Evolutionary conservation across 2,888 invertebrate genomes (phyloP).

Genomic region (Hololepta plana): DNA sequence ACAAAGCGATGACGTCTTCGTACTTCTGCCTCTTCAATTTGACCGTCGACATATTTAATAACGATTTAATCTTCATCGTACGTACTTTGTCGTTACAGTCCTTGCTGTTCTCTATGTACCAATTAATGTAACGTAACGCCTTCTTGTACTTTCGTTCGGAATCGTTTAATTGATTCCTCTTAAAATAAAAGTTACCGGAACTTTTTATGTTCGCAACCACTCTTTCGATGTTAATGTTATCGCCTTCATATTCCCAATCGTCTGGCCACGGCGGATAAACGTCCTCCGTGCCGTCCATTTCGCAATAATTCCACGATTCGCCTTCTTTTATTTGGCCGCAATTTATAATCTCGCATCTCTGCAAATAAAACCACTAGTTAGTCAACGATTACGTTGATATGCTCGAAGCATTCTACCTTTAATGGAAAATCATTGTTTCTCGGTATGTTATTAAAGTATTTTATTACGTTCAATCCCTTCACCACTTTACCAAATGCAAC

Average conservation of each 20-base stretch:
- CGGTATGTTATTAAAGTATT: slow-evolving; percentile 47
- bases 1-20: slow-evolving; percentile 40
- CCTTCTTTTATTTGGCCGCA: slow-evolving; percentile 52
- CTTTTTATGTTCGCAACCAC: slow-evolving; percentile 44
- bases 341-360: slow-evolving; percentile 47
- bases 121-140: slow-evolving; percentile 51
- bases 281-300: slow-evolving; percentile 55
- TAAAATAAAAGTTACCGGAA: slow-evolving; percentile 54
- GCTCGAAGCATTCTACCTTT: slow-evolving; percentile 30
- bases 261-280: slow-evolving; percentile 57
- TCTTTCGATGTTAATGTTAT: slow-evolving; percentile 19
- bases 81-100: slow-evolving; percentile 18
- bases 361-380: too few relatives aligned
- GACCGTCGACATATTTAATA: slow-evolving; percentile 59
- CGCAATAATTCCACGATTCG: slow-evolving; percentile 44
- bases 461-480: slow-evolving; percentile 52
- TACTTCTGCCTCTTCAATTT: slow-evolving; percentile 45
- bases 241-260: slow-evolving; percentile 38
- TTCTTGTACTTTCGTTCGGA: slow-evolving; percentile 66
- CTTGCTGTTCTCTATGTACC: too few relatives aligned
- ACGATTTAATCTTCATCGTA: slow-evolving; percentile 30
- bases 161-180: slow-evolving; percentile 35
- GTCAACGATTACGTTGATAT: slow-evolving; percentile 5
- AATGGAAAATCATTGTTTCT: slow-evolving; percentile 38
- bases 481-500: slow-evolving; percentile 70